Evolutionary conservation across 2,797 vertebrate species (phyloP), one percentile per base, ranked within the genome.

Genomic region (Platalea minor): DNA sequence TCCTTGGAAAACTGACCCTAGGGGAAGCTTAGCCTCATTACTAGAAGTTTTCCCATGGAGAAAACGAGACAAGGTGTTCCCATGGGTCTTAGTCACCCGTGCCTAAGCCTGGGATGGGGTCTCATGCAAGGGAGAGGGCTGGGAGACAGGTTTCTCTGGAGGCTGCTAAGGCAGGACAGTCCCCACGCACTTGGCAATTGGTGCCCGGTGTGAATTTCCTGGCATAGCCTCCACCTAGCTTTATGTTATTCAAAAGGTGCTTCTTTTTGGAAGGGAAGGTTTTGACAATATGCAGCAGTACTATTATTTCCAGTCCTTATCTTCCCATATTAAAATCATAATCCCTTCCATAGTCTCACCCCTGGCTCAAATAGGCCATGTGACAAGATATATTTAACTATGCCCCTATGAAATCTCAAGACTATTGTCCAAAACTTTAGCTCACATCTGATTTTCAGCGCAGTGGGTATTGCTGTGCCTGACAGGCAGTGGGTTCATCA

Each of bases 401-500:
- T 15, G 35, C 25, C 31, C 23, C 39, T 83, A 33, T 50, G 67
- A 85, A 93, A 91, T 85, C 80, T 92, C 70, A 89, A 59, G 67
- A 89, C 51, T 87, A 37, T 81, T 92, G 77, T 92, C 86, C 94
- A 79, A 93, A 93, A 91, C 56, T 82, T 84, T 87, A 91, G 56
- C 45, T 92, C 53, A 54, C 63, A 79, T 89, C 69, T 93, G 61
- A 46, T 96, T 96, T 95, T 82, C 90, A 87, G 69, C 29, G 31
- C n/a, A 37, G 63, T 61, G 59, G 67, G 79, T 96, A 89, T 91
- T 85, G 86, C 67, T 63, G 77, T 79, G 17, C 59, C 77, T 82
- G 86, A 89, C 84, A 94, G 65, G 48, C 70, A 87, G 39, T 41
- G 39, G 70, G 63, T 92, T 82, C 77, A 59, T 61, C 84, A 87